phyloP scores from a whole-genome alignment of 2,888 invertebrate genomes.

The Apoderus coryli region DNA sequence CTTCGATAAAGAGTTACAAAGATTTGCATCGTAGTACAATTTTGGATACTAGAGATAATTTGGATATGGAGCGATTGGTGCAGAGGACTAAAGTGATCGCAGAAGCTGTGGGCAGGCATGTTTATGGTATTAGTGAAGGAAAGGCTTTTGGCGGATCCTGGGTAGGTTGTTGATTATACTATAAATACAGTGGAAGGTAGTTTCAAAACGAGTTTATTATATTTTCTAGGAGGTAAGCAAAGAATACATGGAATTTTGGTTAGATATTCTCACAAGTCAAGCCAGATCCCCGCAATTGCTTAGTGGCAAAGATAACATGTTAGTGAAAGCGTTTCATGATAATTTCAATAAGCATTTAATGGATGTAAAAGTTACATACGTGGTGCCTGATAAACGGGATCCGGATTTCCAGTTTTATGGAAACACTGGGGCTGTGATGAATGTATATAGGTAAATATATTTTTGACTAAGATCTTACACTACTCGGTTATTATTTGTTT shows the following conservation, averaged over 20 bases:
- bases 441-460: slow-evolving; percentile 66
- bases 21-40: slow-evolving; percentile 46
- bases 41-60: slow-evolving; percentile 43
- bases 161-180: slow-evolving; percentile 43
- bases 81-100: slow-evolving; percentile 62
- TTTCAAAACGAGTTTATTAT: too few relatives aligned
- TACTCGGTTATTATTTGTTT: neutral
- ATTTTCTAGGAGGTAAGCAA: slow-evolving; percentile 57
- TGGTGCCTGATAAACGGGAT: slow-evolving; percentile 70
- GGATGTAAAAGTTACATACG: slow-evolving; percentile 55
- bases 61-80: slow-evolving; percentile 42
- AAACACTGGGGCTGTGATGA: slow-evolving; percentile 60
- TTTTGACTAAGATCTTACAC: neutral
- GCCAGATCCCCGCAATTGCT: slow-evolving; percentile 63
- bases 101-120: slow-evolving; percentile 68
- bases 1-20: slow-evolving; percentile 57
- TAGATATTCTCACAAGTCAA: slow-evolving; percentile 55
- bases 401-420: slow-evolving; percentile 89
- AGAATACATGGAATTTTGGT: slow-evolving; percentile 58
- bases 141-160: slow-evolving; percentile 59
- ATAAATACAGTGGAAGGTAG: too few relatives aligned
- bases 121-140: slow-evolving; percentile 55
- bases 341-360: slow-evolving; percentile 60
- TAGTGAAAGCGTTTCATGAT: slow-evolving; percentile 57
- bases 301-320: slow-evolving; percentile 45